These are phyloP conservation scores for Berghia stephanieae DNA, from an alignment of 1,140 invertebrate species.

Conservation along the genomic window DNA sequence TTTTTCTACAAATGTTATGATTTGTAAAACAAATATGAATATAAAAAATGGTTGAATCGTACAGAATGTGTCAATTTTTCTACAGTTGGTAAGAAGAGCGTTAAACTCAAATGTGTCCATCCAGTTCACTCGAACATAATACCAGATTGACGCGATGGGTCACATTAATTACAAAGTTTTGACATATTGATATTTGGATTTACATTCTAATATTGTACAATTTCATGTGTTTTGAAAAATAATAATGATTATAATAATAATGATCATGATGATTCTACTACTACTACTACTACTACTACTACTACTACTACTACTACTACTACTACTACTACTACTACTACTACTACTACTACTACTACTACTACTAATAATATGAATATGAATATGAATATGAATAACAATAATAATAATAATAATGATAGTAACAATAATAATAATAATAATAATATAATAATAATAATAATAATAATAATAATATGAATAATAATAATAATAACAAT, in stretches of 20 bases:
- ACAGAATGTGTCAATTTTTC: too few relatives aligned
- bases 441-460: background rate
- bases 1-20: too few relatives aligned
- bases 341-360: constrained; percentile 32
- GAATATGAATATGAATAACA: background rate
- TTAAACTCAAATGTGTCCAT: too few relatives aligned
- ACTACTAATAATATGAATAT: constrained; percentile 30
- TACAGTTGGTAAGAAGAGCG: too few relatives aligned
- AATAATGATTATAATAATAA: too few relatives aligned
- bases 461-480: background rate
- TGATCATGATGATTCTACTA: constrained; percentile 26
- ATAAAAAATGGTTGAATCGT: too few relatives aligned
- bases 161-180: too few relatives aligned
- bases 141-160: too few relatives aligned
- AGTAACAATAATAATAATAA: constrained; percentile 1
- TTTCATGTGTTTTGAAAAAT: background rate
- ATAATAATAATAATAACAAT: constrained; percentile 24
- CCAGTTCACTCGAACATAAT: too few relatives aligned
- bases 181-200: too few relatives aligned
- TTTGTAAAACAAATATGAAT: too few relatives aligned
- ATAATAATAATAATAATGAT: constrained; percentile 18
- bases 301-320: constrained; percentile 33
- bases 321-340: constrained; percentile 14
- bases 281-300: constrained; percentile 34
- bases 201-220: background rate